Conservation (phyloP, 2,113 vertebrate species). For the Genyomyrus donnyi region DNA sequence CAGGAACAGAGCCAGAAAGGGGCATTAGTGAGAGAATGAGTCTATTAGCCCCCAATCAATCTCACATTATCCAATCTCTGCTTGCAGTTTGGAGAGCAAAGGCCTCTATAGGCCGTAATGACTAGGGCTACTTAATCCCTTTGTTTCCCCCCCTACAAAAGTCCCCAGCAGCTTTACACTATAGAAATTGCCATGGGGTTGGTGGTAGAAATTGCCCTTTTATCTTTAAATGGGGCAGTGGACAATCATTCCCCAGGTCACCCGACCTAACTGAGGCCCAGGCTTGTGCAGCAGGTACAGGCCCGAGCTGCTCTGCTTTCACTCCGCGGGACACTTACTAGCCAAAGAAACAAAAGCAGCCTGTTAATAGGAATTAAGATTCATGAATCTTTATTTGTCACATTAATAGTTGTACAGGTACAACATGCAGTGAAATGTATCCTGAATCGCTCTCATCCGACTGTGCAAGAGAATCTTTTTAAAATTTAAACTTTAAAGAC, state of each 20-base stretch:
- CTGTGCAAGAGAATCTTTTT: too few relatives aligned
- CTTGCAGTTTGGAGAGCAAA: constrained; percentile 53
- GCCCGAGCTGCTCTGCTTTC: constrained; percentile 40
- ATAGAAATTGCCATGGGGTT: constrained; percentile 44
- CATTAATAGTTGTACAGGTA: too few relatives aligned
- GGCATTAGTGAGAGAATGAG: constrained; percentile 67
- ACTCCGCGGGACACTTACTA: constrained; percentile 36
- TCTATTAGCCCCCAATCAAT: constrained; percentile 78
- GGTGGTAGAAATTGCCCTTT: constrained; percentile 40
- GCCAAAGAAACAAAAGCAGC: constrained; percentile 55
- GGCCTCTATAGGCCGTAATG: constrained; percentile 43
- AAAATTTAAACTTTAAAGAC: too few relatives aligned
- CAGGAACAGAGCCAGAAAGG: constrained; percentile 43
- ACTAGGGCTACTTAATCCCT: constrained; percentile 51
- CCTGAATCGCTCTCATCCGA: too few relatives aligned
- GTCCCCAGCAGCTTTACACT: constrained; percentile 36
- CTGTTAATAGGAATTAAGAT: constrained; percentile 56
- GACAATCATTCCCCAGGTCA: constrained; percentile 59
- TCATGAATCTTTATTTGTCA: too few relatives aligned
- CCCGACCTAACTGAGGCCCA: constrained; percentile 52
- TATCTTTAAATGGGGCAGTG: constrained; percentile 65
- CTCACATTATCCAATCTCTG: constrained; percentile 65
- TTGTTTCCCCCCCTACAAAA: constrained; percentile 48
- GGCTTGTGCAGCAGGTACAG: constrained; percentile 34
- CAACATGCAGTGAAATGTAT: too few relatives aligned